These are phyloP conservation scores for Chironomus tepperi DNA, from an alignment of 1,140 invertebrate species.

Conservation along the genomic window DNA sequence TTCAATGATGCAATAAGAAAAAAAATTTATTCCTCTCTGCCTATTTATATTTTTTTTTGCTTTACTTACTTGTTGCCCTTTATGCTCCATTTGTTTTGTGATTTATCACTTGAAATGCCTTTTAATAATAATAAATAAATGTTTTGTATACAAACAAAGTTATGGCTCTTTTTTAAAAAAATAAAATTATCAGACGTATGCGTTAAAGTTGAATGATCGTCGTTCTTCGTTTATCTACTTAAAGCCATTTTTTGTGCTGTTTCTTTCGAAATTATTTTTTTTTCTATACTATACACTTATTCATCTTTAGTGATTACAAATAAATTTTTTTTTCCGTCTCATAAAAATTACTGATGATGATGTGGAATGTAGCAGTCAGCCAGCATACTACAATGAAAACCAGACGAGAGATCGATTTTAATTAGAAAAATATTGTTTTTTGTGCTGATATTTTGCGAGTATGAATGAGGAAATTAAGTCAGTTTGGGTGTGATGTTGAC, in stretches of 20 bases:
- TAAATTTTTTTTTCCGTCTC: not conserved
- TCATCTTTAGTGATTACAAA: no score
- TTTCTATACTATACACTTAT: no score
- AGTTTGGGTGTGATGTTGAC: no score
- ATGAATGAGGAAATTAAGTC: no score
- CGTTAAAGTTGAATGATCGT: not conserved
- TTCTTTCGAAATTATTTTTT: no score
- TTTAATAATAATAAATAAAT: no score
- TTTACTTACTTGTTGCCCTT: not conserved
- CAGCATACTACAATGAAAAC: not conserved
- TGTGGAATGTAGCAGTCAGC: not conserved
- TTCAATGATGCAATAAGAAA: not conserved
- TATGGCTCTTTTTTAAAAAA: no score
- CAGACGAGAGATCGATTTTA: not conserved
- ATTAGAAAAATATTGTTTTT: not conserved
- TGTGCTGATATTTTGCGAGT: not conserved
- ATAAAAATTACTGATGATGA: not conserved
- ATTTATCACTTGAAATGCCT: constrained; percentile 7
- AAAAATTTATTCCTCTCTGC: not conserved
- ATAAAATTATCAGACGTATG: not conserved
- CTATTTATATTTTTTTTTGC: not conserved
- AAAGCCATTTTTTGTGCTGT: no score
- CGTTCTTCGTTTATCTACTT: no score
- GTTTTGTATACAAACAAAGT: no score
- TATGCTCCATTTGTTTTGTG: constrained; percentile 6